Base-by-base conservation (phyloP, 1,140 invertebrate species). In the Ostrea denselamellosa region DNA sequence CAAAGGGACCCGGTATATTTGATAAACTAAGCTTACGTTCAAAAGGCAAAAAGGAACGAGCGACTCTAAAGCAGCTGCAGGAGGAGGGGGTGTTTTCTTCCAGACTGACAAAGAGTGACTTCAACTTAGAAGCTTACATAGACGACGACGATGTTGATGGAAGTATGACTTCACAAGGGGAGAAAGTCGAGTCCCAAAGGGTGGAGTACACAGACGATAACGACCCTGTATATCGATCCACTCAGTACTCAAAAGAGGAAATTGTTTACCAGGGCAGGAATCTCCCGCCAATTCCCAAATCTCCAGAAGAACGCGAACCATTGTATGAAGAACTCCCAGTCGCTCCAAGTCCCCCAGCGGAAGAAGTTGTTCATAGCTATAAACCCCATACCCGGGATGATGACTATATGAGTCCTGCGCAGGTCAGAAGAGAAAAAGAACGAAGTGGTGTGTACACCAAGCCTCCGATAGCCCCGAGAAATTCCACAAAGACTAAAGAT, bases 291-390 rank as follows among this genome's bases (percentile, higher is more conserved):
- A 91, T 94, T 71, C 93, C 92, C 34, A 85, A 68, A 56, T 84
- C 86, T 12, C 71, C 77, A 0, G 62, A 62, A 34, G 86, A 71
- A 51, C 58, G 62, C 58, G 93, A 94, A 77, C 92, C 90, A 10
- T 85, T 93, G n/a, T 93, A 94, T 87, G 93, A 94, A 85, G 92
- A 93, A 89, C 90, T 94, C 8, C 93, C 93, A 2, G 87, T 91
- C 0, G 93, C 93, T 5, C 93, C 92, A 1, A 58, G 89, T 34
- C 91, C 92, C 10, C 92, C 93, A 17, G 52, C 17, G 17, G n/a
- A 28, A 25, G 77, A 44, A 17, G 8, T 28, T 8, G 22, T 68
- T 14, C 84, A 62, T 8, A 12, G n/a, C 14, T 65, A 91, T 53
- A 82, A 65, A 5, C 14, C 53, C 2, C 87, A 90, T 4, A 86